These are phyloP conservation scores for Theropithecus gelada DNA, from an alignment of 2,113 vertebrate species.

Conservation along the genomic window DNA sequence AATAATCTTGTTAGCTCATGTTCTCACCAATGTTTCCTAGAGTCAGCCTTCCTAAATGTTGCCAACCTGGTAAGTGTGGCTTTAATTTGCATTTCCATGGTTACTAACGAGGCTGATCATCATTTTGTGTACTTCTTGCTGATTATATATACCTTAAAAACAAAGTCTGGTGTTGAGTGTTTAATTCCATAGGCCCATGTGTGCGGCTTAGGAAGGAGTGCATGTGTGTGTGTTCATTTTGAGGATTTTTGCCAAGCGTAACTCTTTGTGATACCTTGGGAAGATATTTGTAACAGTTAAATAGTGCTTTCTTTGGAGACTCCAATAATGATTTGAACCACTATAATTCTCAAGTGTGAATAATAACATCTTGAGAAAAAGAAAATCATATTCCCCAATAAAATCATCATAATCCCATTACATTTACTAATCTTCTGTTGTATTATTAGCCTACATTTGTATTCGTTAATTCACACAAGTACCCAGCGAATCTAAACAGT, in stretches of 20 bases:
- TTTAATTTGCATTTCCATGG: background rate
- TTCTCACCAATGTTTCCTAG: background rate
- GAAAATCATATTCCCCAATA: background rate
- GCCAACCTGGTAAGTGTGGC: background rate
- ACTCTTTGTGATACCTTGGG: background rate
- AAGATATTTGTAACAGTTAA: background rate
- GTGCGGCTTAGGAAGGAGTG: background rate
- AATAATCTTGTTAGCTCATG: background rate
- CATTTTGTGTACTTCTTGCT: background rate
- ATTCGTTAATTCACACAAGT: fast-evolving
- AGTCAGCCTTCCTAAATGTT: background rate
- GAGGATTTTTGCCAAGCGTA: background rate
- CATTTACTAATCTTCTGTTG: background rate
- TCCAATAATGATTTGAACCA: background rate
- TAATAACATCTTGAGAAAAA: background rate
- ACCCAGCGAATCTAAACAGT: background rate
- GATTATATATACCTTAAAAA: background rate
- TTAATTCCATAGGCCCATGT: background rate
- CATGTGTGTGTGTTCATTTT: background rate
- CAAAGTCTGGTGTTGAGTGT: background rate
- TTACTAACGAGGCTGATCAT: background rate
- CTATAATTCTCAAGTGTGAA: background rate
- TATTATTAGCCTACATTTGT: background rate
- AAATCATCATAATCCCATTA: background rate
- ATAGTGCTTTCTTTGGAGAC: background rate